Evolutionary conservation across 2,888 invertebrate genomes (phyloP).

Genomic region (Catocala sponsa): DNA sequence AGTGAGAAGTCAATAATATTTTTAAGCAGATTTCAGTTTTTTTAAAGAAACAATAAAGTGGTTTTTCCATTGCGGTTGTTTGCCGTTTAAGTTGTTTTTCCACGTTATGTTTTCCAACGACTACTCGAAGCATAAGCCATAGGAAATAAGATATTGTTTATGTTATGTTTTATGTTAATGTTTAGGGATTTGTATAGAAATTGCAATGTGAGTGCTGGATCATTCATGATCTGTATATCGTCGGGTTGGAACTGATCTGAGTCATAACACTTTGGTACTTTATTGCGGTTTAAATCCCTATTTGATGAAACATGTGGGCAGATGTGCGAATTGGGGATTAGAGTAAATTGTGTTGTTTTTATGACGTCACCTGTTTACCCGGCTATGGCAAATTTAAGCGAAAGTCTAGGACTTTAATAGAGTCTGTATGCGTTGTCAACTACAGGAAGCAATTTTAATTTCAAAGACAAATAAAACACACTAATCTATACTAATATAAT

Average conservation of each 20-base stretch:
- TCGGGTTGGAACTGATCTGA: constrained; percentile 3
- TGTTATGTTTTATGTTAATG: constrained; percentile 6
- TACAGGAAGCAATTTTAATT: too few species aligned
- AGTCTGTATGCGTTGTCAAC: too few species aligned
- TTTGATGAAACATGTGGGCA: neutral
- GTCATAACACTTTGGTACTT: constrained; percentile 2
- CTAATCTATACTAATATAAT: too few species aligned
- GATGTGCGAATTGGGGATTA: too few species aligned
- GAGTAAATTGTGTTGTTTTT: too few species aligned
- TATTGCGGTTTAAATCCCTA: neutral
- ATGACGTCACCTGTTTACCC: too few species aligned
- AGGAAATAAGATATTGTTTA: constrained; percentile 13
- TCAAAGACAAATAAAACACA: too few species aligned
- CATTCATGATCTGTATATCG: constrained; percentile 11
- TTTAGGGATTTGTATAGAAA: constrained; percentile 9
- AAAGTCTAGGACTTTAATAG: too few species aligned
- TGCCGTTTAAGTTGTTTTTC: neutral
- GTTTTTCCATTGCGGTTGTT: neutral
- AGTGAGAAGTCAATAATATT: neutral
- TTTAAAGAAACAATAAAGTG: neutral
- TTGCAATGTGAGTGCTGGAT: constrained; percentile 6
- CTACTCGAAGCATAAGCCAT: constrained; percentile 5
- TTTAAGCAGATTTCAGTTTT: constrained; percentile 1
- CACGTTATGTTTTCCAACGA: neutral
- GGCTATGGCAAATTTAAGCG: too few species aligned